phyloP scores from a whole-genome alignment of 1,140 invertebrate genomes.

The Drosophila bocki region DNA sequence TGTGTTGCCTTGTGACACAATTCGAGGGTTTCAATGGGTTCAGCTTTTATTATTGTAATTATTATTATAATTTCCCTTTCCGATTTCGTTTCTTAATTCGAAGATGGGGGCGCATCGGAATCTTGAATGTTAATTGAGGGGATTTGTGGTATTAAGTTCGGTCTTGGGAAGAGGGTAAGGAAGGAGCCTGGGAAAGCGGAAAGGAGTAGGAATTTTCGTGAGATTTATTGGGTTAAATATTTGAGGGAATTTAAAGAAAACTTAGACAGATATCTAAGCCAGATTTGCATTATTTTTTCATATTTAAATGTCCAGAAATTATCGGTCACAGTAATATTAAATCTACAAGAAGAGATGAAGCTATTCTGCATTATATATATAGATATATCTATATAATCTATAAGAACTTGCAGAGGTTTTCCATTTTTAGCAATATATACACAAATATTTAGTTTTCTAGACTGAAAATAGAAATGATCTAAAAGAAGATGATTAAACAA shows the following conservation, averaged over 20 bases:
- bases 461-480: too few species aligned
- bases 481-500: too few species aligned
- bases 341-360: background rate
- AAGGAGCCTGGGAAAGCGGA: background rate
- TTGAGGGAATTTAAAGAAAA: background rate
- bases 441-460: too few species aligned
- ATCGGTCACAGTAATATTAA: background rate
- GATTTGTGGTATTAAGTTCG: constrained; percentile 5
- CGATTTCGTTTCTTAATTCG: constrained; percentile 2
- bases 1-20: constrained; percentile 60
- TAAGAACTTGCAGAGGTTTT: too few species aligned
- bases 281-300: background rate
- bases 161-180: background rate
- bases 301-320: background rate
- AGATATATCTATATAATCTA: too few species aligned
- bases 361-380: too few species aligned
- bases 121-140: constrained; percentile 26
- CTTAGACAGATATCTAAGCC: too few species aligned
- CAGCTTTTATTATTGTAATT: constrained; percentile 24
- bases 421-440: too few species aligned
- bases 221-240: background rate
- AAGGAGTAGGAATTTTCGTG: background rate
- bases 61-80: constrained; percentile 7
- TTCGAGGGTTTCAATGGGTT: constrained; percentile 21
- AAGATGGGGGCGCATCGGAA: constrained; percentile 27